Evolutionary conservation across 2,888 invertebrate species (phyloP), one percentile per base, ranked within the genome.

Genomic region (Ethmia dodecea): DNA sequence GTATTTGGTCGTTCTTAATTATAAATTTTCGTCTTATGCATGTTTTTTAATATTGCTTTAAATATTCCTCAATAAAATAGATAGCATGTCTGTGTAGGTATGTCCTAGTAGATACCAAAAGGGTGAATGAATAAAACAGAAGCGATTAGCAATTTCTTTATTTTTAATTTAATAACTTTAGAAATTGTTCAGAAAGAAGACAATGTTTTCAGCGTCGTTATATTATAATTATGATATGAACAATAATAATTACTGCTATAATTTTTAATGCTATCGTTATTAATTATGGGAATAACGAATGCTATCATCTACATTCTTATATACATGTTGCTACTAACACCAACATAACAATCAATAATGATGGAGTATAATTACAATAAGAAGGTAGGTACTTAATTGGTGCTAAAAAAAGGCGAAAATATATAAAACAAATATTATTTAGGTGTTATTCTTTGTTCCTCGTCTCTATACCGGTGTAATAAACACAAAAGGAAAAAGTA

Each of bases 101-200:
- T 18, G 18, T 2, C 18, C 2, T n/a, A n/a, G n/a, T n/a, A n/a
- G n/a, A n/a, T n/a, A n/a, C n/a, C n/a, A n/a, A n/a, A n/a, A n/a
- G n/a, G n/a, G n/a, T n/a, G n/a, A n/a, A 18, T n/a, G 13, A 75
- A 65, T 67, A 37, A 81, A 78, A 79, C 68, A 57, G 66, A 52
- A 51, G 53, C 34, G 81, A 81, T 83, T 84, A 84, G 81, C 83
- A 86, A 83, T 84, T 84, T 86, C 79, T 84, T 86, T 86, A 86
- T 83, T 86, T 83, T 84, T 79, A 83, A 81, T 81, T 87, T 83
- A 87, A 86, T 86, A 86, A 91, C 91, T 92, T 92, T 91, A 91
- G 91, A 92, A 92, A 92, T 90, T 86, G 86, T 89, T 91, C 89
- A 86, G 88, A 91, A 90, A 90, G 90, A 90, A 90, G 90, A 91